A percentile compares a stretch with the other conserved stretches of the same genome.
Evolutionary conservation across 1,140 invertebrate species (phyloP).

Genomic region (Capitella teleta): DNA sequence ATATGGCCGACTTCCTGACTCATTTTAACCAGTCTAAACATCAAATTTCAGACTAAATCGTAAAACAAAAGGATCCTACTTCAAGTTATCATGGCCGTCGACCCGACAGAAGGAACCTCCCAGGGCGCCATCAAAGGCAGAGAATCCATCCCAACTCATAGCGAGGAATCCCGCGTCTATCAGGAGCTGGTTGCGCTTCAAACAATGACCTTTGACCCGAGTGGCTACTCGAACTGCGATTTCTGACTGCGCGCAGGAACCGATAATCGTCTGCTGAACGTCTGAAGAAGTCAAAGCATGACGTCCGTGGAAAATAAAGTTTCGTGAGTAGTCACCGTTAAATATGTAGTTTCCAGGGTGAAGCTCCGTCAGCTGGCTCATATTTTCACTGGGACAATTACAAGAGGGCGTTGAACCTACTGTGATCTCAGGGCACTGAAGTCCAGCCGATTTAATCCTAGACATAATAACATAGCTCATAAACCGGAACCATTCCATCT

Average conservation of each 20-base stretch:
- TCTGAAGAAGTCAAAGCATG: constrained; percentile 16
- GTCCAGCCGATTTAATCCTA: too few species aligned
- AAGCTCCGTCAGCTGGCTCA: constrained; percentile 23
- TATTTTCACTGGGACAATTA: constrained; percentile 17
- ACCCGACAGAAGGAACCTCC: neutral
- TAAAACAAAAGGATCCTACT: neutral
- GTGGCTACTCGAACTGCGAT: constrained; percentile 31
- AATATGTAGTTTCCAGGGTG: constrained; percentile 40
- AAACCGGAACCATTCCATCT: too few species aligned
- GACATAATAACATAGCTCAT: too few species aligned
- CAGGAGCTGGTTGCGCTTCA: constrained; percentile 23
- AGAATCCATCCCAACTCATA: constrained; percentile 20
- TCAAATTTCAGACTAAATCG: neutral
- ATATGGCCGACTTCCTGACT: constrained; percentile 34
- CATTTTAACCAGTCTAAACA: constrained; percentile 21
- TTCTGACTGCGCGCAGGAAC: constrained; percentile 21
- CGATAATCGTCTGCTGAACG: constrained; percentile 22
- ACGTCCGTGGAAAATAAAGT: neutral
- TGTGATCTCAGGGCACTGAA: too few species aligned
- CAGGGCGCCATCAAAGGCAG: neutral
- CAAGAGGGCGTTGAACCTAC: constrained; percentile 35
- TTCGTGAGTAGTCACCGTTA: constrained; percentile 17
- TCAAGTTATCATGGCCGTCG: neutral
- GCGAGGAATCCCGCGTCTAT: constrained; percentile 35
- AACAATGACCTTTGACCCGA: constrained; percentile 31